phyloP scores from a whole-genome alignment of 2,113 vertebrate species.

The Ailuropoda melanoleuca region DNA sequence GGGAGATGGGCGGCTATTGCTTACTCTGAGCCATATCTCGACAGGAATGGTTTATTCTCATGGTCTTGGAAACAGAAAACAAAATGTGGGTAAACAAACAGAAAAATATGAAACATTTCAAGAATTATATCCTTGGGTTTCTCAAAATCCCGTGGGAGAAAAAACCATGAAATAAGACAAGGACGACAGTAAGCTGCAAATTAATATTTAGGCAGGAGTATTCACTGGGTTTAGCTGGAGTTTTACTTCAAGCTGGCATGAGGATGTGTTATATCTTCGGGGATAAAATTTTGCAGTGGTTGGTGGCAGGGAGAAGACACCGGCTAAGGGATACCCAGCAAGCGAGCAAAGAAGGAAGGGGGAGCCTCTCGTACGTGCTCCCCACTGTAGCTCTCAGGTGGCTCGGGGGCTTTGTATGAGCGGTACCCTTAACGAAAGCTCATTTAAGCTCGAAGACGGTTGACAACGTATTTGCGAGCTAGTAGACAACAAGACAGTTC shows the following conservation, averaged over 20 bases:
- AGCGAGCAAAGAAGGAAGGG: neutral
- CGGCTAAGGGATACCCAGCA: neutral
- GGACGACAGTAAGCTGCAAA: neutral
- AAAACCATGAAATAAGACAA: slow-evolving; percentile 22
- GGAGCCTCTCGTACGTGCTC: neutral
- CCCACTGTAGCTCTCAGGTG: neutral
- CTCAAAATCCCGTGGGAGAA: neutral
- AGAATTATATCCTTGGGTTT: neutral
- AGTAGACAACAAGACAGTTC: neutral
- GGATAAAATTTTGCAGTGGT: neutral
- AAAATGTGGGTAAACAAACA: neutral
- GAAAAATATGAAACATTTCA: neutral
- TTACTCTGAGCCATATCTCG: neutral
- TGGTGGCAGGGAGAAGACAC: neutral
- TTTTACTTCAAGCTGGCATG: neutral
- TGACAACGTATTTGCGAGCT: neutral
- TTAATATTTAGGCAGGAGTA: slow-evolving; percentile 32
- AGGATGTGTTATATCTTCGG: neutral
- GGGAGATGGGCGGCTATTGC: neutral
- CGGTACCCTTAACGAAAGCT: neutral
- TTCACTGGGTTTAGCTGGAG: neutral
- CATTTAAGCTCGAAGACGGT: neutral
- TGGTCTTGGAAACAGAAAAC: neutral
- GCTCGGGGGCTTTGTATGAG: neutral
- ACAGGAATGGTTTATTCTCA: neutral